phyloP scores from a whole-genome alignment of 1,140 invertebrate genomes.

The Metopolophium dirhodum region DNA sequence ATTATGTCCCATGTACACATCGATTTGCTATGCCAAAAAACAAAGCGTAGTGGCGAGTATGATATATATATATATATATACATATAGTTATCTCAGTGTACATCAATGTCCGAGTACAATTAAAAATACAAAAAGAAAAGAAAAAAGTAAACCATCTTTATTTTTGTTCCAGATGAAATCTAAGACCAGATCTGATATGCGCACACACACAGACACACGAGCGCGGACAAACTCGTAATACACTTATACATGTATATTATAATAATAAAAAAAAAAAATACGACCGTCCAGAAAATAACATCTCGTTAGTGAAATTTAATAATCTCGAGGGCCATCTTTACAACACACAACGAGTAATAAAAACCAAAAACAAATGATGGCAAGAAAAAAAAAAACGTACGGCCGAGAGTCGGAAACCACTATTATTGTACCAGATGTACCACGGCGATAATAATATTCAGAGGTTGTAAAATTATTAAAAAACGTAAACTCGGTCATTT shows the following conservation, averaged over 20 bases:
- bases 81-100: not conserved
- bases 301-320: constrained; percentile 48
- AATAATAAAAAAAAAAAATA: constrained; percentile 31
- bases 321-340: constrained; percentile 40
- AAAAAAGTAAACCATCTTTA: not conserved
- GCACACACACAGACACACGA: not conserved
- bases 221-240: not conserved
- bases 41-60: not conserved
- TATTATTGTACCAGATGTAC: not conserved
- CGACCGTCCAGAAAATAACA: constrained; percentile 3
- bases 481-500: not conserved
- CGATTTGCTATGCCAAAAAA: not conserved
- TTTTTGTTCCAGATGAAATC: not conserved
- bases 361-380: constrained; percentile 41
- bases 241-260: not conserved
- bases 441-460: not conserved
- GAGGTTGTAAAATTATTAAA: not conserved
- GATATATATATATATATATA: too few species aligned
- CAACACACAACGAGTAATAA: constrained; percentile 21
- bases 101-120: not conserved
- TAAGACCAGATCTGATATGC: not conserved
- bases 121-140: not conserved
- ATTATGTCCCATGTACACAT: not conserved
- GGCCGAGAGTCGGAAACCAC: not conserved
- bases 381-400: not conserved